Evolutionary conservation across 2,113 vertebrate genomes (phyloP).

Genomic region (Guaruba guarouba): DNA sequence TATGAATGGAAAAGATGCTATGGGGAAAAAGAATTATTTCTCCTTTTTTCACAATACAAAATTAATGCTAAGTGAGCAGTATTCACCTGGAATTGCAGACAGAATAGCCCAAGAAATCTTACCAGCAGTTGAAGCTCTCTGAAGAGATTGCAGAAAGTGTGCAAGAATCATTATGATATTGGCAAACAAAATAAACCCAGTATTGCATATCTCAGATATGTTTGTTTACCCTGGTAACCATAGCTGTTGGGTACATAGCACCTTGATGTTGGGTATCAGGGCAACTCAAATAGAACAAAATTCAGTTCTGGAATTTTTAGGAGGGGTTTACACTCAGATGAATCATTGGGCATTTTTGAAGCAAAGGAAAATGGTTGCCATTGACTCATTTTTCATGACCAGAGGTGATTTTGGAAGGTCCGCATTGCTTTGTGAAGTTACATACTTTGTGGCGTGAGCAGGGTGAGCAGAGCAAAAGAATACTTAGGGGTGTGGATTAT

Average conservation of each 20-base stretch:
- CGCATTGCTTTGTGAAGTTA: neutral
- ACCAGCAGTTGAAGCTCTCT: neutral
- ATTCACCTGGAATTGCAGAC: neutral
- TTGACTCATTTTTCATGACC: neutral
- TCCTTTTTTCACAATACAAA: constrained; percentile 34
- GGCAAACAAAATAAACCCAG: neutral
- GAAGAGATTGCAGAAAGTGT: constrained; percentile 8
- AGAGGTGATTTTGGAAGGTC: neutral
- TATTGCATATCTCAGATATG: neutral
- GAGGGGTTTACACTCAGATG: neutral
- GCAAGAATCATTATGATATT: neutral
- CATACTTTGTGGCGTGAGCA: neutral
- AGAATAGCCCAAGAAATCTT: neutral
- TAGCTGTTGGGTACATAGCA: neutral
- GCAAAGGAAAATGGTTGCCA: neutral
- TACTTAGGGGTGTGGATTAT: neutral
- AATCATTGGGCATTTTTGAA: neutral
- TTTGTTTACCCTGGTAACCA: neutral
- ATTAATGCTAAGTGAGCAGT: constrained; percentile 30
- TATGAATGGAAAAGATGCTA: constrained; percentile 19
- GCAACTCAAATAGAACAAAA: neutral
- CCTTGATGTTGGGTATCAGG: neutral
- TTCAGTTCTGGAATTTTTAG: neutral
- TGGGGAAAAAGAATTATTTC: constrained; percentile 42
- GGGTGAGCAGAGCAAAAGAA: neutral